These are phyloP conservation scores for Lanius ludovicianus DNA, from an alignment of 2,113 vertebrate species.

Conservation along the genomic window DNA sequence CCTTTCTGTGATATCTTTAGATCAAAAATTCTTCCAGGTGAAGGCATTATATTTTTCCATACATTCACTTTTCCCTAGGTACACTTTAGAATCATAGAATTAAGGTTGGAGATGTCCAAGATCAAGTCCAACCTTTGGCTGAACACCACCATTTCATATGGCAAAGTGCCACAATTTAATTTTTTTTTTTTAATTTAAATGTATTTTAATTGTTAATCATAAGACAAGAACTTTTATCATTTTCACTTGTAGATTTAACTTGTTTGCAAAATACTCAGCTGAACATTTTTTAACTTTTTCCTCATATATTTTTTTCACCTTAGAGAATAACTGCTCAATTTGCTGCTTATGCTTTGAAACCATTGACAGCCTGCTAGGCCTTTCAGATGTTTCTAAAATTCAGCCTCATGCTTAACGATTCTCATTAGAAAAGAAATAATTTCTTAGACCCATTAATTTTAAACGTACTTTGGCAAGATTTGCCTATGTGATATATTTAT, in stretches of 20 bases:
- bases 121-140: not conserved
- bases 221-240: not conserved
- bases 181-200: not conserved
- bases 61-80: not conserved
- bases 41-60: not conserved
- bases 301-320: not conserved
- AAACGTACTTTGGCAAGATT: slow-evolving; percentile 4
- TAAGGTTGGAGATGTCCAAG: not conserved
- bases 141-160: not conserved
- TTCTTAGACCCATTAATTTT: slow-evolving; percentile 8
- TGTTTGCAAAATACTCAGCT: not conserved
- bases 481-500: not conserved
- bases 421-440: slow-evolving; percentile 5
- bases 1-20: not conserved
- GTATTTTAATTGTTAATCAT: not conserved
- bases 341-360: not conserved
- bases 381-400: slow-evolving; percentile 28
- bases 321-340: not conserved
- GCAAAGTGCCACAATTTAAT: not conserved
- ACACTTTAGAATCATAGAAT: not conserved
- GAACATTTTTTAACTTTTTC: not conserved
- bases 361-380: not conserved
- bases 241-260: not conserved
- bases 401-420: not conserved
- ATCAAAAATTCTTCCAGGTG: not conserved